A percentile compares a stretch with the other conserved stretches of the same genome.
These are phyloP conservation scores for Eospalax fontanierii DNA, from an alignment of 2,797 vertebrate genomes.

Conservation along the genomic window DNA sequence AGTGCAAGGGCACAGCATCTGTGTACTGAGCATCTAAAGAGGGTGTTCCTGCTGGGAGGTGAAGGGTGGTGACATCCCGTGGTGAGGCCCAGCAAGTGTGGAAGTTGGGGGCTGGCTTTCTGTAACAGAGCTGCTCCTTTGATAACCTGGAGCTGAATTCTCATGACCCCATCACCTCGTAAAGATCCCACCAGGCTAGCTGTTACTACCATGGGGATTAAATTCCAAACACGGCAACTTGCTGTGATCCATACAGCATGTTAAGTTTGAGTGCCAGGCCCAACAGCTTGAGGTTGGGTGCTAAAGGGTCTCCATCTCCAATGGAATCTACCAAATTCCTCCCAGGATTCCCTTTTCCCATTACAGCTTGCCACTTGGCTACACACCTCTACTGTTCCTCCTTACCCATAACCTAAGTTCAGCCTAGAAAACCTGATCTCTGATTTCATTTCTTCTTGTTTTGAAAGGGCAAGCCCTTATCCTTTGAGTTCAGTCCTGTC, in stretches of 20 bases:
- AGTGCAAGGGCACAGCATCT: not conserved
- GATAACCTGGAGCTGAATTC: not conserved
- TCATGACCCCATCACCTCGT: not conserved
- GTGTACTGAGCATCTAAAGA: not conserved
- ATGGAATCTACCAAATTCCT: not conserved
- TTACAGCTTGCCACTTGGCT: not conserved
- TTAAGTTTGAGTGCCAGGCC: not conserved
- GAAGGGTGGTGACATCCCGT: not conserved
- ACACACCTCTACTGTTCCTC: not conserved
- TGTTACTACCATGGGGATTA: not conserved
- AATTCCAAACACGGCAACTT: not conserved
- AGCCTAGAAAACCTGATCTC: not conserved
- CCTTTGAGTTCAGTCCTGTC: constrained; percentile 39
- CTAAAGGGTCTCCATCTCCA: not conserved
- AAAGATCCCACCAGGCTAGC: not conserved
- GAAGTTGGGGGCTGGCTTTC: not conserved
- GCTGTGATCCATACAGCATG: not conserved
- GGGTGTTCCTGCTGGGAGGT: not conserved
- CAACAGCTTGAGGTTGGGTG: not conserved
- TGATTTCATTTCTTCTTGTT: not conserved
- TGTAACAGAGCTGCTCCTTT: not conserved
- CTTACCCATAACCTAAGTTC: not conserved
- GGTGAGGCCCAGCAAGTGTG: not conserved
- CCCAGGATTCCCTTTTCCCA: not conserved
- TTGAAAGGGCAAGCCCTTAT: not conserved